A percentile compares a stretch with the other conserved stretches of the same genome.
phyloP scores from a whole-genome alignment of 1,140 invertebrate genomes.

The Acyrthosiphon pisum region DNA sequence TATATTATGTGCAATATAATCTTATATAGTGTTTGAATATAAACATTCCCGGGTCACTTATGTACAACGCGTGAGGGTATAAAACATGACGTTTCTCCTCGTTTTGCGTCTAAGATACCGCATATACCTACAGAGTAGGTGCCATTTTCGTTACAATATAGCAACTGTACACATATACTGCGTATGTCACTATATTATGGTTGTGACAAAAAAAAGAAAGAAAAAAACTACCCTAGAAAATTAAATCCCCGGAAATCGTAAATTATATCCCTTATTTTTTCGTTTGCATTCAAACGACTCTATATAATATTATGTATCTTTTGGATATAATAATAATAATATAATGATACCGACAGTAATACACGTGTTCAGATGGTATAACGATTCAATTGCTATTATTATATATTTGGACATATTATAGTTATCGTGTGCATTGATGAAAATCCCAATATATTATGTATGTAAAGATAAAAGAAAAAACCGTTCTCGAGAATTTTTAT shows the following conservation, averaged over 20 bases:
- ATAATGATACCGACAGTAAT: not conserved
- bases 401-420: not conserved
- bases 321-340: not conserved
- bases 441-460: not conserved
- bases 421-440: not conserved
- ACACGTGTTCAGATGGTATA: not conserved
- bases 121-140: not conserved
- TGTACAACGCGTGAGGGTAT: not conserved
- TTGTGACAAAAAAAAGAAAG: not conserved
- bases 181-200: not conserved
- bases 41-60: not conserved
- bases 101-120: not conserved
- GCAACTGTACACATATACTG: not conserved
- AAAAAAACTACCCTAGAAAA: not conserved
- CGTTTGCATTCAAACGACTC: not conserved
- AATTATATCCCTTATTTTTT: not conserved
- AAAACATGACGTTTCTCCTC: not conserved
- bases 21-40: not conserved
- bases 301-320: not conserved
- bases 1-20: not conserved
- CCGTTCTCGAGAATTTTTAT: slow-evolving; percentile 7
- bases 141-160: not conserved
- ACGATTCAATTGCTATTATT: not conserved
- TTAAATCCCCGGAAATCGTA: not conserved
- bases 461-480: slow-evolving; percentile 10